Conservation (phyloP, 2,113 vertebrate genomes). For the Nothobranchius kuhntae region DNA sequence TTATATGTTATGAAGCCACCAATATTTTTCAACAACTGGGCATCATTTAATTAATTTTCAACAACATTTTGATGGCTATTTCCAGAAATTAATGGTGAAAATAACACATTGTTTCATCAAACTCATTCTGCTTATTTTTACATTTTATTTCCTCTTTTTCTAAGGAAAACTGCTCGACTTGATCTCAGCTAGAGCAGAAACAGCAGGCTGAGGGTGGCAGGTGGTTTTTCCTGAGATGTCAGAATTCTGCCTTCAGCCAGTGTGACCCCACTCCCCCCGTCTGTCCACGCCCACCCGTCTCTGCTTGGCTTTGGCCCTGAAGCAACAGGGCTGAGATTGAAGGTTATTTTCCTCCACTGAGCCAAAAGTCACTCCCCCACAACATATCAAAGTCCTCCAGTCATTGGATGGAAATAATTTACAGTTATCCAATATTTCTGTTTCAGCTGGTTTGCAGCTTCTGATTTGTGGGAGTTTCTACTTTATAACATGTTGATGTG, state of each 20-base stretch:
- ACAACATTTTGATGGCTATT: too few relatives aligned
- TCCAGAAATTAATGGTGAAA: too few relatives aligned
- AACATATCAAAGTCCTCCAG: slow-evolving; percentile 16
- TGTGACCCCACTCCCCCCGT: slow-evolving; percentile 25
- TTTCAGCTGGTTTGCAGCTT: neutral
- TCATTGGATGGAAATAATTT: slow-evolving; percentile 23
- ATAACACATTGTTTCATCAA: too few relatives aligned
- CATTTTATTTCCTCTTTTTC: neutral
- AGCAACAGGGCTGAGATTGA: slow-evolving; percentile 50
- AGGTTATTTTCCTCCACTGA: slow-evolving; percentile 36
- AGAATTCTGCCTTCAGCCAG: slow-evolving; percentile 35
- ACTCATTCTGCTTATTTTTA: neutral
- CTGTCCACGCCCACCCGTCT: slow-evolving; percentile 34
- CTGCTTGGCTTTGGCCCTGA: slow-evolving; percentile 43
- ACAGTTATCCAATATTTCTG: slow-evolving; percentile 1
- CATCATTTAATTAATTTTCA: too few relatives aligned
- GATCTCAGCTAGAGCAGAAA: slow-evolving; percentile 11
- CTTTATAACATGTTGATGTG: neutral
- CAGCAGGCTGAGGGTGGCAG: slow-evolving; percentile 54
- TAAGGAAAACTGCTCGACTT: slow-evolving; percentile 6
- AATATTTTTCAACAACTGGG: too few relatives aligned
- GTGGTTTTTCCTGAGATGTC: slow-evolving; percentile 58
- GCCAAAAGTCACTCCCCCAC: slow-evolving; percentile 23
- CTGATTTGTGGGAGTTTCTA: neutral
- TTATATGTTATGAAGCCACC: too few relatives aligned